Evolutionary conservation across 2,888 invertebrate genomes (phyloP).

Genomic region (Caenorhabditis sp.): DNA sequence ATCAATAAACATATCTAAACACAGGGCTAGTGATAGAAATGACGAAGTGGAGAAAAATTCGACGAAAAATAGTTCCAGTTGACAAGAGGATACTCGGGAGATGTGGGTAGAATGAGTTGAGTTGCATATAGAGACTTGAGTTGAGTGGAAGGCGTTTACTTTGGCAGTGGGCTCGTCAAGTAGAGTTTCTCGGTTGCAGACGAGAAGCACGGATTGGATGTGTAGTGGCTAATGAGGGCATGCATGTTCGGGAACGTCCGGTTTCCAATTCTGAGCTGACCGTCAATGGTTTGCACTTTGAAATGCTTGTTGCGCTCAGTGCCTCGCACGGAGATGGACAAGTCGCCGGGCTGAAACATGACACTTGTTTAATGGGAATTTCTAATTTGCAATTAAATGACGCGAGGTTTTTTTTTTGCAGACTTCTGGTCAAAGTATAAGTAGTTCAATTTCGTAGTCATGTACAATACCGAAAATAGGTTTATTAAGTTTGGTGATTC

Average conservation of each 20-base stretch:
- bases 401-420: not conserved
- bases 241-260: constrained; percentile 96
- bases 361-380: not conserved
- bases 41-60: constrained; percentile 26
- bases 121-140: constrained; percentile 1
- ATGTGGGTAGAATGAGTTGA: not conserved
- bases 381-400: not conserved
- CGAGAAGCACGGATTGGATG: constrained; percentile 98
- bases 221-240: constrained; percentile 97
- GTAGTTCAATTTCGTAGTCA: too few species aligned
- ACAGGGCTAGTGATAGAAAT: constrained; percentile 61
- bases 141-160: constrained; percentile 23
- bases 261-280: constrained; percentile 93
- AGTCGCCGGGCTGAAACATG: constrained; percentile 92
- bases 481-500: too few species aligned
- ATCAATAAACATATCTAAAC: constrained; percentile 46
- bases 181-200: constrained; percentile 98
- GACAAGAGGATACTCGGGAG: not conserved
- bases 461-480: too few species aligned
- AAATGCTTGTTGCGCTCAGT: constrained; percentile 99
- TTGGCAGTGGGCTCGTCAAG: constrained; percentile 91
- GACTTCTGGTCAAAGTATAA: not conserved
- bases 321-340: constrained; percentile 97
- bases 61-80: not conserved
- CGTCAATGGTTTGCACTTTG: constrained; percentile 84